phyloP scores from a whole-genome alignment of 2,888 invertebrate species.

The Timandra comae region DNA sequence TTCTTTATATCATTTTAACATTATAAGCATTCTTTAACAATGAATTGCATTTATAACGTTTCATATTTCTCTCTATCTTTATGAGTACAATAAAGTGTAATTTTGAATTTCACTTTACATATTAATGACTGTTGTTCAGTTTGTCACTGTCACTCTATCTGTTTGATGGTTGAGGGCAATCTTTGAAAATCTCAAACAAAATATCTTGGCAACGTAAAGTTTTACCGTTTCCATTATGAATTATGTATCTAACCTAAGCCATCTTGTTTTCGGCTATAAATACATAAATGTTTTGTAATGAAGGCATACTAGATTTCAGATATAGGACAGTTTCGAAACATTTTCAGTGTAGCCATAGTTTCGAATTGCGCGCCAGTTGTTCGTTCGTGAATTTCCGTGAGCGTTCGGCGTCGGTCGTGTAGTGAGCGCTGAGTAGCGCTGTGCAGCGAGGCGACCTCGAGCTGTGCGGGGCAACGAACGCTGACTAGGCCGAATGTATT shows the following conservation, averaged over 20 bases:
- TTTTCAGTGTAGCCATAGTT: conserved; percentile 11
- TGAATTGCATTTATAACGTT: no score
- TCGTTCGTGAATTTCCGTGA: conserved; percentile 49
- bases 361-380: conserved; percentile 38
- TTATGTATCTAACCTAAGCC: neutral
- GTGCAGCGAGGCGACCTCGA: conserved; percentile 55
- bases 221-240: no score
- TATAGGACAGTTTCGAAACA: conserved; percentile 13
- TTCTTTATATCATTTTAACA: no score
- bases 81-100: no score
- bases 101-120: no score
- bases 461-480: conserved; percentile 67
- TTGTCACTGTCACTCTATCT: no score
- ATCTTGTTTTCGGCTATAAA: conserved; percentile 1
- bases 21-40: no score
- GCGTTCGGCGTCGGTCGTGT: conserved; percentile 42
- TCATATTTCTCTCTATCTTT: no score
- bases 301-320: conserved; percentile 11
- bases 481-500: conserved; percentile 75
- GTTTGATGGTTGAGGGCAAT: no score
- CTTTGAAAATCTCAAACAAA: no score
- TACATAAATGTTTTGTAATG: conserved; percentile 9
- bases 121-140: no score
- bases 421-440: conserved; percentile 24
- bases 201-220: no score